Base-by-base conservation (phyloP, 2,797 vertebrate genomes). In the Crocodylus rhombifer region DNA sequence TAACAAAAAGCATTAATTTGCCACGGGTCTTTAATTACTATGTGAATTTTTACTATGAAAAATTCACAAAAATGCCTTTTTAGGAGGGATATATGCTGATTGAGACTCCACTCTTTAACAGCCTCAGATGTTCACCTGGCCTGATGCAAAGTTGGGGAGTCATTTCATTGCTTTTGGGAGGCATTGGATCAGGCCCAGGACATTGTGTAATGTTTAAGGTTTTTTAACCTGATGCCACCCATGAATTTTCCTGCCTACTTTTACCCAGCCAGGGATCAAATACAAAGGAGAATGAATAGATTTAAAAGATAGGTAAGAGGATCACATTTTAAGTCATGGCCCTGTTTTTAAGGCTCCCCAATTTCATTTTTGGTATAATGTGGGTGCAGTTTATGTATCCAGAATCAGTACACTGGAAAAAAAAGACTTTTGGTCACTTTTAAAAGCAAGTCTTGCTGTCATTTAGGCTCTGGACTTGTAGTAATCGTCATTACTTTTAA, bases 221-320 rank as follows among this genome's bases (percentile, higher is more conserved):
- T 26, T 26, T 56, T 73, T 75, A 75, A 75, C 25, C 28, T n/a
- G 51, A 75, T 28, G 71, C 42, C 25, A 28, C 55, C 51, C 25
- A 10, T 75, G 51, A 56, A 56, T 9, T 55, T 56, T 56, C 51
- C 26, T 11, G 21, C 33, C 57, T 61, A 8, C 36, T 77, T 69
- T 65, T n/a, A 69, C 62, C 30, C 81, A 15, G 10, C 62, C 20
- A 55, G 28, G 55, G 55, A 69, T 18, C 20, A 62, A 78, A 30
- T 13, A 16, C 1, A 13, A 8, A 55, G 74, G 36, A 63, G n/a
- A 74, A 64, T 21, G 7, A 7, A 1, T 4, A 4, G 2, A 20
- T 73, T 0, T 69, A 33, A 74, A 83, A 1, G 42, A 80, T 61
- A 86, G 33, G 60, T 57, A 33, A 28, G 12, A 81, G 7, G 80